Conservation (phyloP, 1,140 invertebrate species). For the Sminthurinus signatus region DNA sequence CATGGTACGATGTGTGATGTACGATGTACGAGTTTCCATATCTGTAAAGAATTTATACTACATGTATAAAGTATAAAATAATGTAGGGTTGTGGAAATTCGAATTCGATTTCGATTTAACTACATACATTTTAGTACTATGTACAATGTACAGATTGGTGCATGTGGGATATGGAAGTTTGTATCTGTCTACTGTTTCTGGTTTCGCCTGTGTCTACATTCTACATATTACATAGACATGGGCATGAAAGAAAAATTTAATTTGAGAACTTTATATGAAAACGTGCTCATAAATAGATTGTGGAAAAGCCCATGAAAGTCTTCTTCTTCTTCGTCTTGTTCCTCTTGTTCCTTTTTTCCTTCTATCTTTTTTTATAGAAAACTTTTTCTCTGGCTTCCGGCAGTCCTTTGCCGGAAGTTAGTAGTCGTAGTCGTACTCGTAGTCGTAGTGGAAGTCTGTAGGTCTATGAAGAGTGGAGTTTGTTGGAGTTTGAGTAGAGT, state of each 20-base stretch:
- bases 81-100: too few species aligned
- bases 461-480: background rate
- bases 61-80: too few species aligned
- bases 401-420: slow-evolving; percentile 40
- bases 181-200: background rate
- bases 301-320: slow-evolving; percentile 24
- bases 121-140: too few species aligned
- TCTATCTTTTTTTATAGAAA: slow-evolving; percentile 9
- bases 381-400: slow-evolving; percentile 32
- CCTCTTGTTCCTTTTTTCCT: slow-evolving; percentile 8
- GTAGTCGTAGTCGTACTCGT: background rate
- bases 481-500: background rate
- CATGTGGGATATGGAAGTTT: too few species aligned
- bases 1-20: too few species aligned
- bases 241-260: too few species aligned
- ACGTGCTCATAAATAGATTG: slow-evolving; percentile 25
- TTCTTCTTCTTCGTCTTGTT: background rate
- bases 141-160: background rate
- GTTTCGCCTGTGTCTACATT: background rate
- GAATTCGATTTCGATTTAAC: too few species aligned
- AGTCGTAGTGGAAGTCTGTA: background rate
- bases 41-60: too few species aligned
- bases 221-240: background rate
- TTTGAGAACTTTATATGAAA: slow-evolving; percentile 30
- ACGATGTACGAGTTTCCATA: too few species aligned